Evolutionary conservation across 2,888 invertebrate genomes (phyloP).

Genomic region (Agrochola lota): DNA sequence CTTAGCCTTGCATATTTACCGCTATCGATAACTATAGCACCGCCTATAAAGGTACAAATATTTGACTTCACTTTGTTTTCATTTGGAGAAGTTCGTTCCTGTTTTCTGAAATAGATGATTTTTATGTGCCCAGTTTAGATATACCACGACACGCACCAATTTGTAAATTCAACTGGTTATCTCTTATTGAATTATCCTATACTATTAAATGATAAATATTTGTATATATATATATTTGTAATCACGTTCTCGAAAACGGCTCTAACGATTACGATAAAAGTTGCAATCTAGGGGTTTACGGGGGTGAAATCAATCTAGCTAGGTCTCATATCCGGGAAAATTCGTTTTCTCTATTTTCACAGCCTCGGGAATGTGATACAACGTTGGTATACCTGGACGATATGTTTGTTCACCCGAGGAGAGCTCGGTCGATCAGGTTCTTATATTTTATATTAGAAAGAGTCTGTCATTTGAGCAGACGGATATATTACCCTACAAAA

Average conservation of each 20-base stretch:
- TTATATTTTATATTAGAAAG: neutral
- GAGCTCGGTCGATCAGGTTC: too few species aligned
- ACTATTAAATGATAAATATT: too few species aligned
- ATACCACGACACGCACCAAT: neutral
- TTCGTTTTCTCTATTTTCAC: too few species aligned
- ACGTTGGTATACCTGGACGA: too few species aligned
- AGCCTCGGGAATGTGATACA: too few species aligned
- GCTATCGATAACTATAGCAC: slow-evolving; percentile 18
- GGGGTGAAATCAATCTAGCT: too few species aligned
- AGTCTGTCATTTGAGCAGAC: neutral
- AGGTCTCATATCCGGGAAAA: too few species aligned
- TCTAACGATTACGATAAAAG: too few species aligned
- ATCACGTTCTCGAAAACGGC: too few species aligned
- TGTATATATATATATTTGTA: too few species aligned
- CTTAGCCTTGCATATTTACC: slow-evolving; percentile 19
- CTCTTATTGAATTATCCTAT: neutral
- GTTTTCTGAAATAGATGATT: neutral
- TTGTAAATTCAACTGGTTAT: neutral
- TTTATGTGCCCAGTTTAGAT: neutral
- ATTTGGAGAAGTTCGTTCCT: neutral
- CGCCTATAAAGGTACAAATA: slow-evolving; percentile 8
- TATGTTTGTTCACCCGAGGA: too few species aligned
- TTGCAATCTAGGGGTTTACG: too few species aligned
- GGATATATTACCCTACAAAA: neutral
- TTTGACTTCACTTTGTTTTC: slow-evolving; percentile 27